Percentiles rank a stretch among this genome's conserved stretches.
phyloP scores from a whole-genome alignment of 2,888 invertebrate genomes.

The Drosophila tripunctata region DNA sequence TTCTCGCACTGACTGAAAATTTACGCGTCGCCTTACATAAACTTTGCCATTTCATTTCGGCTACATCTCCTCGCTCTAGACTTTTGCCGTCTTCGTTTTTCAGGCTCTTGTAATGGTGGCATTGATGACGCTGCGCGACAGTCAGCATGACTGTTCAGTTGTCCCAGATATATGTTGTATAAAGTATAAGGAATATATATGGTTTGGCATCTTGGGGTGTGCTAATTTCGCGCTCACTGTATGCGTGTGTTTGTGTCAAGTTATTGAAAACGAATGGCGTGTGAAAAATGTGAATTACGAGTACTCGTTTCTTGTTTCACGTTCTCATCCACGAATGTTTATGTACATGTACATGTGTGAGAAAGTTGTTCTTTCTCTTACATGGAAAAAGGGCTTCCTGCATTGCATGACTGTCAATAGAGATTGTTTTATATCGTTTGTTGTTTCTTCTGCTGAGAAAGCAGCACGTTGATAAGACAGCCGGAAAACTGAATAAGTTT shows the following conservation, averaged over 20 bases:
- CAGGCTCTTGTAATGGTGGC: slow-evolving; percentile 17
- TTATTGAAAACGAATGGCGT: slow-evolving; percentile 79
- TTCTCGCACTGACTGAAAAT: slow-evolving; percentile 70
- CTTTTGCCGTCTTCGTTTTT: neutral
- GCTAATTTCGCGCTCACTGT: slow-evolving; percentile 61
- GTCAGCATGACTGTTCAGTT: slow-evolving; percentile 70
- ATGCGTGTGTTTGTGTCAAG: slow-evolving; percentile 28
- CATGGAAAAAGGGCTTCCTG: slow-evolving; percentile 15
- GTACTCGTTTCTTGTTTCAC: slow-evolving; percentile 17
- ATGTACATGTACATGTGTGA: slow-evolving; percentile 12
- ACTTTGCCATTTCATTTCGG: slow-evolving; percentile 64
- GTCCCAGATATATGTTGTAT: slow-evolving; percentile 24
- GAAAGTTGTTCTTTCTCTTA: slow-evolving; percentile 26
- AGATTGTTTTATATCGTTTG: slow-evolving; percentile 22
- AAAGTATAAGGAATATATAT: slow-evolving; percentile 53
- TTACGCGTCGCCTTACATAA: slow-evolving; percentile 71
- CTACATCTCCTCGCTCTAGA: slow-evolving; percentile 2
- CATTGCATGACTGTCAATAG: slow-evolving; percentile 42
- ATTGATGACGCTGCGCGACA: slow-evolving; percentile 53
- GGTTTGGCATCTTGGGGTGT: slow-evolving; percentile 46
- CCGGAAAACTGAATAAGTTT: slow-evolving; percentile 22
- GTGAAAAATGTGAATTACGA: slow-evolving; percentile 72
- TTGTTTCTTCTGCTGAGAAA: slow-evolving; percentile 21
- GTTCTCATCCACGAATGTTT: neutral
- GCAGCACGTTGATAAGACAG: slow-evolving; percentile 35